Evolutionary conservation across 2,888 invertebrate species (phyloP), one percentile per base, ranked within the genome.

Genomic region (Lumbricus terrestris): DNA sequence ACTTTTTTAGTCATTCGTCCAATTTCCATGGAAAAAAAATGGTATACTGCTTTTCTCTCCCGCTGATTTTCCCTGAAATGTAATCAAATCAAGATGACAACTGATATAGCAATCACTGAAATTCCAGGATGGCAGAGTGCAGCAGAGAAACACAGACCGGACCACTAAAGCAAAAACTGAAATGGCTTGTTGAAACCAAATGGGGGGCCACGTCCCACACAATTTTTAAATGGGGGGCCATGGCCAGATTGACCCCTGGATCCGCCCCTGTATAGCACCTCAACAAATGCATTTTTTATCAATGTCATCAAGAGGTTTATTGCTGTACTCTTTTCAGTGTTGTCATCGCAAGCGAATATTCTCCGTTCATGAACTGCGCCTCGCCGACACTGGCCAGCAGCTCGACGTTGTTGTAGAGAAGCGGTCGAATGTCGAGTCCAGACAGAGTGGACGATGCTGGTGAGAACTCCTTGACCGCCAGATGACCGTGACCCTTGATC

Each of bases 331-430:
- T 93, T 91, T 95, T 94, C 54, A 96, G 94, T 35, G 95, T 94
- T 40, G 93, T 92, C 88, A 97, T 95, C 0, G 97, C 97, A 93
- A 96, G 96, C 83, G 95, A 95, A 92, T 96, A 96, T 92, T 97
- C 96, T 16, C 97, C 97, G 92, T 96, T 96, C 93, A 96, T 96
- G 94, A 97, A 96, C 93, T 97, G 96, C 90, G 97, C 96, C 94
- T 97, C 96, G 0, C 97, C 97, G 93, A 97, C 96, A 88, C 96
- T 96, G 0, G 96, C 96, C 90, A 97, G 95, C 83, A 97, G 94
- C 92, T 96, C 95, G 82, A 96, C 96, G 94, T 97, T 97, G 93
- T 97, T 96, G 92, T 96, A 96, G 69, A 97, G 95, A 35, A 90
- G 35, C 40, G 91, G 88, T 89, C 89, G 90, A 42, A 54, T 92